Base-by-base conservation (phyloP, 2,797 vertebrate genomes). In the Enteromius fasciolatus region DNA sequence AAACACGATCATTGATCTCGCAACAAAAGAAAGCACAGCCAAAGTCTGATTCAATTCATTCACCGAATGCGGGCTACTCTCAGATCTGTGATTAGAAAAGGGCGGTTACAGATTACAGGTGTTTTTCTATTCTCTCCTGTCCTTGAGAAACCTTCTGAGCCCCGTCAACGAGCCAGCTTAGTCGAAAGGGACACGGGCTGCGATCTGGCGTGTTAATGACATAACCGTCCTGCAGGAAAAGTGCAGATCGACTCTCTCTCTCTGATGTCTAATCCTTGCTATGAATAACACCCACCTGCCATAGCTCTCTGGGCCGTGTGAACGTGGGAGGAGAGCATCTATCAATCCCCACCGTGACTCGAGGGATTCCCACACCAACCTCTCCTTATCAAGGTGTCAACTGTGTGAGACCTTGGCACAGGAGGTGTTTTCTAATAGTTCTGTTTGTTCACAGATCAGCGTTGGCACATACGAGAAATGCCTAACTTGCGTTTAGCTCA, bases 251-350 rank as follows among this genome's bases (percentile, higher is more conserved):
- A 80, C 86, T 89, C 89, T 89, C 90, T 44, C 83, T 86, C 87
- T 87, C 87, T 93, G 94, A 95, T 93, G 94, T 93, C 86, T 94
- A 94, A 95, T 93, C 93, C 91, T 80, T 68, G 85, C 89, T 94
- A 94, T 93, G 92, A 91, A 92, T 92, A 93, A 92, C 85, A 86
- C 76, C 78, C 81, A 80, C 68, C 84, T 44, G 80, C 67, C 85
- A 89, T 87, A 81, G 36, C 31, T 86, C 88, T 75, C 85, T 63
- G 59, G 61, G 68, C 86, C 52, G 83, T 59, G 52, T 28, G 63
- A 69, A 80, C 76, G 81, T 78, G 79, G 86, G 83, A 77, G 83
- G 88, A 76, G 82, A 87, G 67, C 17, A 83, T 83, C 78, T 80
- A 76, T 81, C 76, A 86, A 78, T 48, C 83, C 57, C 69, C 70